Base-by-base conservation (phyloP, 2,888 invertebrate species). In the Crepidodera aurea region DNA sequence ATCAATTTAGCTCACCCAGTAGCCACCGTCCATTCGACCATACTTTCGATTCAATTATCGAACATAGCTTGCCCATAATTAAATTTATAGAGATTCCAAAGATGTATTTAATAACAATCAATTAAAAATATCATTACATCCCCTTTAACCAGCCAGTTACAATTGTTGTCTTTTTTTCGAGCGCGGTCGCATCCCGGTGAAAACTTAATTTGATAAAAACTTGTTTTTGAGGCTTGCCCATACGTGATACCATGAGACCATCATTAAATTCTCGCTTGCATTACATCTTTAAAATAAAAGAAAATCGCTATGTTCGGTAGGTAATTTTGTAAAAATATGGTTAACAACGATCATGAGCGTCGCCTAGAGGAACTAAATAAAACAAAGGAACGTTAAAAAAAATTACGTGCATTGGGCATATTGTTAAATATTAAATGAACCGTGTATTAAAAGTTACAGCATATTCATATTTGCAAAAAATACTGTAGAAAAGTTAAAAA, bases 131-230 rank as follows among this genome's bases (percentile, higher is more conserved):
- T 25, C 34, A 50, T 50, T 54, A 59, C 58, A 34, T 62, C 44
- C 54, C 53, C 54, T 32, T 50, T 50, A 54, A 62, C 51, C 42
- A 54, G 48, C 27, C 32, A 12, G n/a, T n/a, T 13, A 25, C 25
- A n/a, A 39, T 54, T 53, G 53, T 53, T 15, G 6, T 46, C 34
- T 54, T 51, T 39, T 42, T 39, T 48, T 16, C 8, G 10, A 25
- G 6, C 16, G 25, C 46, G 37, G 25, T 46, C 46, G 8, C 4
- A 13, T 27, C 18, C 44, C 25, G 57, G 32, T 64, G 60, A 62
- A 56, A 58, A 62, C 64, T 64, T 62, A 55, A 64, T 64, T 66
- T 60, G 54, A 60, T 51, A 64, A 66, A 60, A 66, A 62, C 62
- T 58, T 16, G 62, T 64, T 66, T 62, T 25, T 34, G 34, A 53